Evolutionary conservation across 2,797 vertebrate species (phyloP), one percentile per base, ranked within the genome.

Genomic region (Danio kyathit): DNA sequence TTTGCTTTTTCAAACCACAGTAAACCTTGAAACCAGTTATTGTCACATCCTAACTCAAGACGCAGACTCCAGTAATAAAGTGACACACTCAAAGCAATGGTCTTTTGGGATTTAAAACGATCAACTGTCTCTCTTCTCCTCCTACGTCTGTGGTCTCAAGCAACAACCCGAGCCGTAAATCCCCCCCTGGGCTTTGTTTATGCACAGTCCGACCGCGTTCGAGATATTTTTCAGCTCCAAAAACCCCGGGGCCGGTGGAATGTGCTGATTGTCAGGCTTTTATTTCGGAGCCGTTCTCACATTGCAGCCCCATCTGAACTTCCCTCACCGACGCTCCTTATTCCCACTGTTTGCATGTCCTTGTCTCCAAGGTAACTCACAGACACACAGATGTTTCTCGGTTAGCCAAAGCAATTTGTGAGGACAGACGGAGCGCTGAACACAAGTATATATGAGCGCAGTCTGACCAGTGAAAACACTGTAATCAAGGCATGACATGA

Each of bases 221-320:
- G 89, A 49, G 59, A 66, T 84, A 81, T 83, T 86, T 83, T 85
- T 87, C 83, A 74, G 76, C 74, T 80, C 78, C 29, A 70, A 87
- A 91, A 93, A 87, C 87, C 82, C 70, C 89, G 89, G 89, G 88
- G 79, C 89, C 83, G 80, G 57, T 87, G 92, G 93, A 95, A 95
- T 95, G 92, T 93, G 92, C 93, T 94, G 93, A 94, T 92, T 91
- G 76, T 86, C 88, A 86, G 13, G 54, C 41, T 81, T 85, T 88
- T 29, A 29, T 29, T 56, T 90, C 89, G 86, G 87, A 91, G 87
- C 88, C 77, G 78, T 88, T 91, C 89, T 92, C 89, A 89, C 89
- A 90, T 93, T 91, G 92, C 90, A 81, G 84, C 89, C 88, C 87
- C 89, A 87, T 90, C 90, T 90, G 87, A 92, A 91, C 91, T 90